Base-by-base conservation (phyloP, 2,888 invertebrate species). In the Steinernema carpocapsae region DNA sequence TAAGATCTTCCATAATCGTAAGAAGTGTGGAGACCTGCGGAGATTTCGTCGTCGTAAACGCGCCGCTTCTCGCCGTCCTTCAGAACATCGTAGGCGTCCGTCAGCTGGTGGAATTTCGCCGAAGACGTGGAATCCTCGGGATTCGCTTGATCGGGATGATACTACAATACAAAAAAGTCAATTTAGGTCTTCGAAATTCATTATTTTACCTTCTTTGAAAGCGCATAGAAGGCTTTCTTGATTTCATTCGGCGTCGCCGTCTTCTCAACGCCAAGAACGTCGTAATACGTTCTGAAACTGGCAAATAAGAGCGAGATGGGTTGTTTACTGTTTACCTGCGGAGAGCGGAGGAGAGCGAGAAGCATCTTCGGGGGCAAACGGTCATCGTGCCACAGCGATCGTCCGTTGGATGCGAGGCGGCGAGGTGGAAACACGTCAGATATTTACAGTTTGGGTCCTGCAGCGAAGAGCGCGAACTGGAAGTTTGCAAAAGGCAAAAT, bases 141-240 rank as follows among this genome's bases (percentile, higher is more conserved):
- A 4, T 19, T 19, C n/a, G 48, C 19, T n/a, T n/a, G n/a, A 14
- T 48, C 48, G 17, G 48, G 48, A 48, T 48, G 48, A 19, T 48
- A 48, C 48, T 48, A 14, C 3, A 48, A 48, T n/a, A n/a, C n/a
- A 17, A 48, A 14, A 48, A 14, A 17, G n/a, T 37, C 37, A 37
- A 37, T 37, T 37, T 10, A 6, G 17, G 48, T 48, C 2, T 48
- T 17, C 17, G 14, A 19, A 48, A n/a, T 48, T 14, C 7, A 22
- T 7, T 10, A 14, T n/a, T 19, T 24, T 26, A 82, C 81, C 76
- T 76, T 81, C 59, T 82, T 82, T 6, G 82, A 83, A 14, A 82
- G 76, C n/a, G 72, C 74, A 71, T 77, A 78, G 71, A 79, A 82
- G 7, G 82, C 82, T 43, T 72, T 73, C 72, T 82, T 82, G 37